These are phyloP conservation scores for Nyctibius grandis DNA, from an alignment of 2,797 vertebrate genomes.

Conservation along the genomic window DNA sequence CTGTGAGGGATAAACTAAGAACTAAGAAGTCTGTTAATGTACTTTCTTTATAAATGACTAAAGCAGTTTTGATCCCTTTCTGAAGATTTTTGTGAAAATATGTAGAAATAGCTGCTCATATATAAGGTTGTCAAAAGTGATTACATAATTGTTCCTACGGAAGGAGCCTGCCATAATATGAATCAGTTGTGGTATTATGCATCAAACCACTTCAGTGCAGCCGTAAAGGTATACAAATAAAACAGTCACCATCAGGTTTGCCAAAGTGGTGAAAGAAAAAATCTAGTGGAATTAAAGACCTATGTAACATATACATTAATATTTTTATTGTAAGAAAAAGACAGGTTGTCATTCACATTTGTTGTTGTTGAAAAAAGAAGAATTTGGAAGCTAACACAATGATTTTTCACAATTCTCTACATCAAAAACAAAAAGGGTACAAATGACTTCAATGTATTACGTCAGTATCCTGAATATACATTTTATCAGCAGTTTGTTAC, in stretches of 20 bases:
- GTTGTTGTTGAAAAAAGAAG: neutral
- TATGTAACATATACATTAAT: neutral
- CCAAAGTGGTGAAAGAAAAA: rapidly evolving
- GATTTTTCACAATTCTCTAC: neutral
- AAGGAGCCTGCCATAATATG: neutral
- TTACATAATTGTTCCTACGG: neutral
- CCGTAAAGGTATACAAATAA: neutral
- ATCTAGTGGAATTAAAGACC: neutral
- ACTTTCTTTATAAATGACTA: neutral
- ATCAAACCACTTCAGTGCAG: neutral
- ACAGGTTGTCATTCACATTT: neutral
- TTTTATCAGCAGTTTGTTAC: neutral
- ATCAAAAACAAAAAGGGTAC: neutral
- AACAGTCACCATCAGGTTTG: neutral
- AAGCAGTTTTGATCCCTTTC: neutral
- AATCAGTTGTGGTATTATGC: neutral
- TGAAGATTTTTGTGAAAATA: neutral
- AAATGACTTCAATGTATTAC: neutral
- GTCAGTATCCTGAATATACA: neutral
- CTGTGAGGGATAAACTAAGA: neutral
- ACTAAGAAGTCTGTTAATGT: neutral
- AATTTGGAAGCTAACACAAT: neutral
- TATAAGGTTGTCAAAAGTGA: neutral
- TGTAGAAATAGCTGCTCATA: neutral
- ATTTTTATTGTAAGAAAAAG: neutral